Conservation (phyloP, 2,888 invertebrate genomes). For the Eulithis prunata region DNA sequence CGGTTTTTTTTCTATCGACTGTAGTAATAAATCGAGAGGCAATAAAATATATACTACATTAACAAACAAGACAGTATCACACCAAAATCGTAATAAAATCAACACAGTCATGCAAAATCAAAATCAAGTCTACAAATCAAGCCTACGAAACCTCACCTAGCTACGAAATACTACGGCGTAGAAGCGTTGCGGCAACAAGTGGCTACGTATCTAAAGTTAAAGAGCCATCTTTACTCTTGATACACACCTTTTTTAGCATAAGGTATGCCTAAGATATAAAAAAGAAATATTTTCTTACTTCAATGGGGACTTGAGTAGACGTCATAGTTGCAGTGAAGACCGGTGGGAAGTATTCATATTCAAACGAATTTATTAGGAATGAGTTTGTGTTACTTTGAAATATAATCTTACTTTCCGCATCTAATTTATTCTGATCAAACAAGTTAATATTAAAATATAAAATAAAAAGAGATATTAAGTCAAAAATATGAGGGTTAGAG, state of each 20-base stretch:
- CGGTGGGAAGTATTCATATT: background rate
- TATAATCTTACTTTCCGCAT: background rate
- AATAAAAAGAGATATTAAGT: background rate
- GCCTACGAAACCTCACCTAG: background rate
- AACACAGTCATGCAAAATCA: slow-evolving; percentile 4
- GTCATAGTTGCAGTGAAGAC: slow-evolving; percentile 1
- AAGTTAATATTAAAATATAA: background rate
- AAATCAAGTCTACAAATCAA: background rate
- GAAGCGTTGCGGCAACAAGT: slow-evolving; percentile 29
- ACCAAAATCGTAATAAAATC: background rate
- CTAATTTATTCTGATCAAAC: background rate
- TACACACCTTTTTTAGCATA: background rate
- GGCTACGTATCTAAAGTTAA: background rate
- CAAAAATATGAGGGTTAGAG: background rate
- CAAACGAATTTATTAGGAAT: background rate
- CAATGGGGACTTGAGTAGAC: background rate
- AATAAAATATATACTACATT: background rate
- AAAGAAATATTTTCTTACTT: background rate
- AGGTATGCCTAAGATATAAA: background rate
- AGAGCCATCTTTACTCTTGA: background rate
- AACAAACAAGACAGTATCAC: background rate
- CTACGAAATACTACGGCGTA: slow-evolving; percentile 21
- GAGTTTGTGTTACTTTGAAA: background rate
- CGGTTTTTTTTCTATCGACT: no score
- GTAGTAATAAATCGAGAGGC: no score